A percentile compares a stretch with the other conserved stretches of the same genome.
Evolutionary conservation across 1,140 invertebrate species (phyloP).

Genomic region (Platorchestia sp.): DNA sequence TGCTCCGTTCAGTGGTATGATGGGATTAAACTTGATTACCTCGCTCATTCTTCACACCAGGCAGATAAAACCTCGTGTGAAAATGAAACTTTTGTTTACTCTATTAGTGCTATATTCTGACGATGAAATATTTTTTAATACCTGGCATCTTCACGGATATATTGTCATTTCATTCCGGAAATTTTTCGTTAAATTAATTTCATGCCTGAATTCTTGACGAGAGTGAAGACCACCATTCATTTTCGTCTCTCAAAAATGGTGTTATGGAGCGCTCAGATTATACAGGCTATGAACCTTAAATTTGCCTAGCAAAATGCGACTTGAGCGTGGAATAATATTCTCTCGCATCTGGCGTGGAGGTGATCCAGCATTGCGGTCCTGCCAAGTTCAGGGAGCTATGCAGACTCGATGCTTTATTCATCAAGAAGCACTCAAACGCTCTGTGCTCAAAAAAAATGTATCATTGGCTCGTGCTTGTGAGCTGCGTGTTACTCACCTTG

Average conservation of each 20-base stretch:
- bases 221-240: background rate
- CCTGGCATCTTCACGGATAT: background rate
- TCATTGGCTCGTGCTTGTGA: background rate
- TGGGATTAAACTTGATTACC: background rate
- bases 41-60: background rate
- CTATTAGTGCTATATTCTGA: background rate
- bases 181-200: background rate
- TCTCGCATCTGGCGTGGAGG: background rate
- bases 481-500: constrained; percentile 1
- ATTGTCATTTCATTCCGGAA: background rate
- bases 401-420: background rate
- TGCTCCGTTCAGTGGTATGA: background rate
- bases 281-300: background rate
- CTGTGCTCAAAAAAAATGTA: background rate
- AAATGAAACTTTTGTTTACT: background rate
- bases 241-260: background rate
- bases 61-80: background rate
- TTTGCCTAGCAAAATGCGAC: background rate
- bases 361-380: background rate
- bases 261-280: background rate
- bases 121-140: background rate
- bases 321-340: background rate
- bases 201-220: background rate
- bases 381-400: background rate
- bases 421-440: background rate